These are phyloP conservation scores for Neopelma chrysocephalum DNA, from an alignment of 2,797 vertebrate species.

Conservation along the genomic window DNA sequence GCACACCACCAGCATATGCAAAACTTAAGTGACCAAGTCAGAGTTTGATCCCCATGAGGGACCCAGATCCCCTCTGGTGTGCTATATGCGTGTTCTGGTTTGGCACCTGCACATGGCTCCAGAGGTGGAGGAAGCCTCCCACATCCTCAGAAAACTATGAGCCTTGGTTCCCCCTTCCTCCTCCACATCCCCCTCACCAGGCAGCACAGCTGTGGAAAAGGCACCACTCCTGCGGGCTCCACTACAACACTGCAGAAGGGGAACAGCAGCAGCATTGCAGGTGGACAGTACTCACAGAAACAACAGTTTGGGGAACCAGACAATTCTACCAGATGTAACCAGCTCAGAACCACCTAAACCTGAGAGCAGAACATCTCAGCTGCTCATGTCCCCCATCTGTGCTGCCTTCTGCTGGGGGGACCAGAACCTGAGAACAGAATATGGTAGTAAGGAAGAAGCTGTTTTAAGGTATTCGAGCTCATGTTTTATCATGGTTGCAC, in stretches of 20 bases:
- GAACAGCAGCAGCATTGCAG: background rate
- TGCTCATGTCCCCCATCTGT: background rate
- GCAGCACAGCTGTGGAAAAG: rapidly evolving
- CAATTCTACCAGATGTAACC: background rate
- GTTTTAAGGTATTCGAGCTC: background rate
- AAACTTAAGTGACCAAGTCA: background rate
- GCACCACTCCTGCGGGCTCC: background rate
- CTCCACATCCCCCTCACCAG: too few species aligned
- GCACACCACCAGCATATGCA: rapidly evolving
- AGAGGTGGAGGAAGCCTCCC: background rate
- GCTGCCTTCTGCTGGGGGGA: background rate
- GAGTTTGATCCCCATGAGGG: background rate
- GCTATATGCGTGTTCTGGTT: background rate
- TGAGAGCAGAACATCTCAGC: background rate
- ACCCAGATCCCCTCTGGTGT: background rate
- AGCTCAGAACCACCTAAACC: background rate
- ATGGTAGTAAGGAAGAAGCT: background rate
- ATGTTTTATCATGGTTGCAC: background rate
- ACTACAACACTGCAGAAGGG: too few species aligned
- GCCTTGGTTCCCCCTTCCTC: background rate
- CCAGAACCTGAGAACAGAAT: background rate
- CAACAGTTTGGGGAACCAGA: background rate
- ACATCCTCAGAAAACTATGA: background rate
- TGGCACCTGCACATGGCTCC: background rate
- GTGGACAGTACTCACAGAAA: background rate